A percentile compares a stretch with the other conserved stretches of the same genome.
Evolutionary conservation across 2,888 invertebrate genomes (phyloP).

Genomic region (Phasia obesa): DNA sequence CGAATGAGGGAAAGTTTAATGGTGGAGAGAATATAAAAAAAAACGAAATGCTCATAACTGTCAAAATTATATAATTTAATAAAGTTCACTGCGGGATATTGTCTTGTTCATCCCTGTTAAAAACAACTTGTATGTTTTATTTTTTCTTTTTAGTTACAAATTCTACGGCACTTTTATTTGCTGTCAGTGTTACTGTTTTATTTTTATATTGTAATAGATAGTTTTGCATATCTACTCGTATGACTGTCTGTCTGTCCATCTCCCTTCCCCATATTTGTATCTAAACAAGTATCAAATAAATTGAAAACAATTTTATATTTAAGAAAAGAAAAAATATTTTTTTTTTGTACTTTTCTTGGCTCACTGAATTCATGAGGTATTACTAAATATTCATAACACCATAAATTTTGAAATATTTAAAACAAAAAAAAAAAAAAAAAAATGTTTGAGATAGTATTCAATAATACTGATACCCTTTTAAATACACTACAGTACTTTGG

Average conservation of each 20-base stretch:
- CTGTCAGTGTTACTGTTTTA: slow-evolving; percentile 30
- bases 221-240: slow-evolving; percentile 18
- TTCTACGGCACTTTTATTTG: slow-evolving; percentile 38
- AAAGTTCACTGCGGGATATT: slow-evolving; percentile 82
- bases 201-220: slow-evolving; percentile 40
- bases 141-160: slow-evolving; percentile 46
- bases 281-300: slow-evolving; percentile 22
- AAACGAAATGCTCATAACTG: slow-evolving; percentile 75
- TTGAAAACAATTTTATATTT: slow-evolving; percentile 28
- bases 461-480: not conserved
- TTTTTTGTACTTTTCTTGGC: slow-evolving; percentile 40
- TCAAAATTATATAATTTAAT: slow-evolving; percentile 82
- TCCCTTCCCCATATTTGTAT: not conserved
- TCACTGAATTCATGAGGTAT: slow-evolving; percentile 38
- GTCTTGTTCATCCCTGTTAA: slow-evolving; percentile 73
- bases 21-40: slow-evolving; percentile 32
- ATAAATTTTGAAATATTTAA: slow-evolving; percentile 21
- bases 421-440: not conserved
- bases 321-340: not conserved
- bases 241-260: slow-evolving; percentile 19
- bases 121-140: not conserved
- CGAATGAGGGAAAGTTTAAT: slow-evolving; percentile 47
- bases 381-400: slow-evolving; percentile 55
- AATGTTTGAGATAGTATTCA: not conserved
- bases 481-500: no score